phyloP scores from a whole-genome alignment of 2,888 invertebrate genomes.

The Agrochola lota region DNA sequence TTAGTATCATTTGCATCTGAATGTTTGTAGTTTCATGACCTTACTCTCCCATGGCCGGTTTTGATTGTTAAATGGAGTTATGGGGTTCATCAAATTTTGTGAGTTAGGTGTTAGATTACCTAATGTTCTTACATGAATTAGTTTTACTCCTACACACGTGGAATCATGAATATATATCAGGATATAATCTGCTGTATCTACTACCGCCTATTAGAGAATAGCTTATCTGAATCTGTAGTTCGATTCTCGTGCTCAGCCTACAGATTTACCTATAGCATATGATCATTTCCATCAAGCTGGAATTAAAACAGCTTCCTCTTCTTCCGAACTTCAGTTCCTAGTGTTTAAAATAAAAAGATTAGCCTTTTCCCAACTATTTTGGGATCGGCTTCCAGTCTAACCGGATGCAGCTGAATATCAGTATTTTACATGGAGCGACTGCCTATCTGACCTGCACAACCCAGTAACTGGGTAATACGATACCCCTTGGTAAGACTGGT shows the following conservation, averaged over 20 bases:
- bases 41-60: slow-evolving; percentile 61
- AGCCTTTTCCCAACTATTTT: too few species aligned
- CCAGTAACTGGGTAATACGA: too few species aligned
- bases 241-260: neutral
- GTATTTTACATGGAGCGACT: too few species aligned
- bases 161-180: neutral
- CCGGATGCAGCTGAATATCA: too few species aligned
- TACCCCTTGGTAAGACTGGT: too few species aligned
- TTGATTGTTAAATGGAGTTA: slow-evolving; percentile 31
- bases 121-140: neutral
- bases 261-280: neutral
- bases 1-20: slow-evolving; percentile 58
- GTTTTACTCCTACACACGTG: neutral
- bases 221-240: neutral
- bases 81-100: slow-evolving; percentile 41
- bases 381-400: too few species aligned
- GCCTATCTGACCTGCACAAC: too few species aligned
- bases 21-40: slow-evolving; percentile 59
- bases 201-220: neutral
- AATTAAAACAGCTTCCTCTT: neutral
- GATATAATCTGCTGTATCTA: neutral
- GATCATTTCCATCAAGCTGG: neutral
- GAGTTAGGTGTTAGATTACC: slow-evolving; percentile 2
- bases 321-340: neutral
- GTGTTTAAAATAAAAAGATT: neutral